phyloP scores from a whole-genome alignment of 2,797 vertebrate genomes.

The Pseudotriccus pelzelni region DNA sequence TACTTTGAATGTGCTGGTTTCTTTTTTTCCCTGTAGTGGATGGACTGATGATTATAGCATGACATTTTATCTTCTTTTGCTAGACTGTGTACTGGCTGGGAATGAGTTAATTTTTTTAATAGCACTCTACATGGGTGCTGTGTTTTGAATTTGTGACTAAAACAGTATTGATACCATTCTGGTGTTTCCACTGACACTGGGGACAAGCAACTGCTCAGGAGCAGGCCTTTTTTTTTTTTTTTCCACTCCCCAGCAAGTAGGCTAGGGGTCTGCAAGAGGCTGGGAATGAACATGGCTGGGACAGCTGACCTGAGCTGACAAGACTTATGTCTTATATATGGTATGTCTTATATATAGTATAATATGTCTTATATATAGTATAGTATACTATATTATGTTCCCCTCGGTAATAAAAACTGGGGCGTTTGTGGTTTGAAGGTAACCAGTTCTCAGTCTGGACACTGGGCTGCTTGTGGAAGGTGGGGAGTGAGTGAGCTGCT shows the following conservation, averaged over 20 bases:
- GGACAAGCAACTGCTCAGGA: not conserved
- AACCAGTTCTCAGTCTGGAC: not conserved
- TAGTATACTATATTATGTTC: not conserved
- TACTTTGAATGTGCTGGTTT: not conserved
- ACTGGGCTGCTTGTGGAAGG: not conserved
- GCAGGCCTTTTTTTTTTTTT: not conserved
- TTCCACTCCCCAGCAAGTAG: not conserved
- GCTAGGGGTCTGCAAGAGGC: not conserved
- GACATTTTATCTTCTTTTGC: not conserved
- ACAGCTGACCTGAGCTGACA: not conserved
- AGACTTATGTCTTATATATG: no score
- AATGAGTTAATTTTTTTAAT: not conserved
- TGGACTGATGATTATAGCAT: not conserved
- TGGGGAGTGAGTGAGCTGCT: fast-evolving
- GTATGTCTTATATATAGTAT: no score
- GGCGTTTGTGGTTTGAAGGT: not conserved
- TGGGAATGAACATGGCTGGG: not conserved
- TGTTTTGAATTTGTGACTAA: not conserved
- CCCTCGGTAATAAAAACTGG: not conserved
- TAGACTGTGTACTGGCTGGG: fast-evolving
- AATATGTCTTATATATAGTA: no score
- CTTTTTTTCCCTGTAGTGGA: not conserved
- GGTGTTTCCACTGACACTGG: not conserved
- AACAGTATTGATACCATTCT: not conserved
- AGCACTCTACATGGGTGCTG: not conserved